Percentiles rank a stretch among this genome's conserved stretches.
Conservation (phyloP, 1,140 invertebrate species). For the Idris sp. region DNA sequence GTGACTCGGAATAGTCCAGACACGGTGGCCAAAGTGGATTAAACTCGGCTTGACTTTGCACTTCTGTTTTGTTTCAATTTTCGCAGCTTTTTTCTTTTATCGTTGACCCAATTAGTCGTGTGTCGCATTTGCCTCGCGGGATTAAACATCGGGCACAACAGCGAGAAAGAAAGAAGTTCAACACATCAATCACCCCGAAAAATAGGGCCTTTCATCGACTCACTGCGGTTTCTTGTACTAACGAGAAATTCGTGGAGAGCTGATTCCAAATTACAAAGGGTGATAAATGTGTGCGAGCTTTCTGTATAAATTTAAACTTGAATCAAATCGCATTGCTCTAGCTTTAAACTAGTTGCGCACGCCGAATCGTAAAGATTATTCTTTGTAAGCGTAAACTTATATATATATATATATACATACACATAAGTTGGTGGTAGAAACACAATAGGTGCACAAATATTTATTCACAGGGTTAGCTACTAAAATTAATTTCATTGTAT, state of each 20-base stretch:
- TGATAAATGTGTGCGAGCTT: slow-evolving; percentile 36
- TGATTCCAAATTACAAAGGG: slow-evolving; percentile 40
- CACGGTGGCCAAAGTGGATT: slow-evolving; percentile 34
- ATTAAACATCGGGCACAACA: slow-evolving; percentile 13
- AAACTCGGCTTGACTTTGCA: slow-evolving; percentile 22
- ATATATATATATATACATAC: too few relatives aligned
- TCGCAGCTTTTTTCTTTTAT: slow-evolving; percentile 18
- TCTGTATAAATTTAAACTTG: slow-evolving; percentile 36
- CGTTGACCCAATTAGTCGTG: slow-evolving; percentile 18
- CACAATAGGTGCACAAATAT: slow-evolving; percentile 26
- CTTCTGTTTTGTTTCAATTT: slow-evolving; percentile 47
- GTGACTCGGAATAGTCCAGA: slow-evolving; percentile 4
- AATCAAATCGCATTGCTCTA: slow-evolving; percentile 9
- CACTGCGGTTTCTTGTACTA: slow-evolving; percentile 24
- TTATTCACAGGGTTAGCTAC: neutral
- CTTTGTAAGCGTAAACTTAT: slow-evolving; percentile 8
- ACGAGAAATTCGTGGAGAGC: slow-evolving; percentile 22
- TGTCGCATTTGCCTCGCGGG: slow-evolving; percentile 6
- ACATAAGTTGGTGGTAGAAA: slow-evolving; percentile 3
- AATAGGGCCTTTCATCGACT: slow-evolving; percentile 36
- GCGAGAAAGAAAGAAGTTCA: slow-evolving; percentile 12
- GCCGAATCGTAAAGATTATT: slow-evolving; percentile 33
- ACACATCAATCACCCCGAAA: slow-evolving; percentile 31
- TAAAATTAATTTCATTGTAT: slow-evolving; percentile 9
- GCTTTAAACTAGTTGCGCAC: slow-evolving; percentile 15